Evolutionary conservation across 2,113 vertebrate species (phyloP), one percentile per base, ranked within the genome.

Genomic region (Corythornis madagascariensis): DNA sequence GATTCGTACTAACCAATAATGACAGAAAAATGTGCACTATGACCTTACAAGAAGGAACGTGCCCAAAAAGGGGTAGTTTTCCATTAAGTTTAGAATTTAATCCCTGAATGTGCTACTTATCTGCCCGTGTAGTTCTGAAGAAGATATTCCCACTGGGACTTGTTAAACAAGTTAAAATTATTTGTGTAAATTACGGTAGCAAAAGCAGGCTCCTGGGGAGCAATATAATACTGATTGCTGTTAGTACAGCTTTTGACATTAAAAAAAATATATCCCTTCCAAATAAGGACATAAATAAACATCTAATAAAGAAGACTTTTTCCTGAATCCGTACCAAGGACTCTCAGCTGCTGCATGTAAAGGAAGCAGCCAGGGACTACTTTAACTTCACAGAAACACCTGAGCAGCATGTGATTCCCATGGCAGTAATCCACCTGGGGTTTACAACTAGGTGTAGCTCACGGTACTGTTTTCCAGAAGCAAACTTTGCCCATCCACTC

Each of bases 141-240:
- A 88, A 95, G 80, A 86, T 95, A 96, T 18, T 88, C 81, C 77
- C 86, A 72, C 25, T 81, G 88, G 77, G 73, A 94, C 52, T 86
- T 96, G 67, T 86, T 90, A 69, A 92, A 93, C 71, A 73, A 71
- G 57, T 88, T 88, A 43, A 82, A 92, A 92, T 79, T 82, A 59
- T 94, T 95, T 73, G 66, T 69, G 55, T 85, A 89, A 85, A 38
- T 89, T 79, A 66, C 4, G 0, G 67, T 47, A 79, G 59, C 66
- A 85, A 90, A 88, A 60, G 63, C 63, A 73, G 50, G 38, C 63
- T 85, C 74, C 76, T 55, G 35, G 77, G 74, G 61, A 95, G 77
- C 55, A 71, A 74, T 82, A 57, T 45, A 79, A 73, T 53, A 92
- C 45, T 60, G 43, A 88, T 67, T 77, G 35, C 12, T 87, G 55